Percentiles rank a stretch among this genome's conserved stretches.
Evolutionary conservation across 2,797 vertebrate species (phyloP).

Genomic region (Menidia menidia): DNA sequence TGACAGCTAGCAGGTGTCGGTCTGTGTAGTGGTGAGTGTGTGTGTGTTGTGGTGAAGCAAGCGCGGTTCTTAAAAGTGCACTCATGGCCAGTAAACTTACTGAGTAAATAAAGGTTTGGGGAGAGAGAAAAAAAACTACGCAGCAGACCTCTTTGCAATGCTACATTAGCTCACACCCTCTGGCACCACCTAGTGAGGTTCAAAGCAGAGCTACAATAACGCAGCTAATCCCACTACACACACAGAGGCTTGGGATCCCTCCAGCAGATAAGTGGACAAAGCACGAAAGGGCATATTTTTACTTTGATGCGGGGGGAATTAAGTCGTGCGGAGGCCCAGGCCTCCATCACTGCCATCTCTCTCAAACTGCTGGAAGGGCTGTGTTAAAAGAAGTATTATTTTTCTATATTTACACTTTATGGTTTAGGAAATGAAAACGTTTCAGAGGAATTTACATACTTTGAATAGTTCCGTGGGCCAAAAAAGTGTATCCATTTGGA

Average conservation of each 20-base stretch:
- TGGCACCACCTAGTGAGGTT: slow-evolving; percentile 77
- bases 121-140: slow-evolving; percentile 15
- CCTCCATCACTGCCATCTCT: slow-evolving; percentile 30
- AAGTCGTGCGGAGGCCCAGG: slow-evolving; percentile 27
- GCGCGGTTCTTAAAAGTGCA: slow-evolving; percentile 45
- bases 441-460: not conserved
- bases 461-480: too few species aligned
- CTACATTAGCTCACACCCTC: slow-evolving; percentile 66
- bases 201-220: slow-evolving; percentile 66
- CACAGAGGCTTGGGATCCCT: slow-evolving; percentile 28
- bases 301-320: slow-evolving; percentile 63
- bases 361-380: slow-evolving; percentile 13
- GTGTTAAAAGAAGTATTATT: slow-evolving; percentile 2
- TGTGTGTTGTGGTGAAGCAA: slow-evolving; percentile 28
- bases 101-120: slow-evolving; percentile 53
- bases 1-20: slow-evolving; percentile 40
- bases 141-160: slow-evolving; percentile 58
- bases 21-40: slow-evolving; percentile 20
- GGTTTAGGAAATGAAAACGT: not conserved
- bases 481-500: too few species aligned
- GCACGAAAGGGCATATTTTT: slow-evolving; percentile 48
- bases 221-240: slow-evolving; percentile 63
- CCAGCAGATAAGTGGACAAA: slow-evolving; percentile 62
- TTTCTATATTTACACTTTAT: not conserved
- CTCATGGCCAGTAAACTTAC: slow-evolving; percentile 34